Evolutionary conservation across 2,888 invertebrate species (phyloP).

Genomic region (Phalera bucephala): DNA sequence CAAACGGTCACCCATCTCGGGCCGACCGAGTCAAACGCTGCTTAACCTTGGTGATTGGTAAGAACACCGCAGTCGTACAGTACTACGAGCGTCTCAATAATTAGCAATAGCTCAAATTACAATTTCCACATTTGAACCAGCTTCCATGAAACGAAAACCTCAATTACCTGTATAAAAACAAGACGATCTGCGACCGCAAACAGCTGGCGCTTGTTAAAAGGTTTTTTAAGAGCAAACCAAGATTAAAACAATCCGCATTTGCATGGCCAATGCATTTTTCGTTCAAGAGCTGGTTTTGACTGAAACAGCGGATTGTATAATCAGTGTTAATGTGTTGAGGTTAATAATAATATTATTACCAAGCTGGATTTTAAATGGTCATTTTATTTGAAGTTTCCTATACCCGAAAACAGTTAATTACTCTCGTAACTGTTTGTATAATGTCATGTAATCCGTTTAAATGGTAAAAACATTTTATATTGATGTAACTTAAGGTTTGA

Average conservation of each 20-base stretch:
- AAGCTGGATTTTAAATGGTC: constrained; percentile 7
- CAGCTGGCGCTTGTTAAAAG: constrained; percentile 14
- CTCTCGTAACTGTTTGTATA: no score
- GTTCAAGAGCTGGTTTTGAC: constrained; percentile 7
- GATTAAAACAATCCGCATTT: constrained; percentile 17
- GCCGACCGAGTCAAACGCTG: no score
- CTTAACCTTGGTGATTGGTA: no score
- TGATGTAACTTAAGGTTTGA: no score
- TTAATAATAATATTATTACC: not conserved
- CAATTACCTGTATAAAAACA: not conserved
- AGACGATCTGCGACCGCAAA: constrained; percentile 5
- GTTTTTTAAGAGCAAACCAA: constrained; percentile 7
- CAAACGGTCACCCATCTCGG: no score
- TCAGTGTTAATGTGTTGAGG: constrained; percentile 9
- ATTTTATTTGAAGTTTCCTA: constrained; percentile 13
- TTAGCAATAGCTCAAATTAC: no score
- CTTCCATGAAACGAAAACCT: not conserved
- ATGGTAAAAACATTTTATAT: no score
- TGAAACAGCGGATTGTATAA: constrained; percentile 12
- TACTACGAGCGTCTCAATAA: no score
- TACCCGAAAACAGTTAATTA: no score
- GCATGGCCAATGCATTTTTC: constrained; percentile 17
- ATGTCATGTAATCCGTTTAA: no score
- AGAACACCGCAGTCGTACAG: no score
- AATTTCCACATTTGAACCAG: no score